phyloP scores from a whole-genome alignment of 2,888 invertebrate species.

The Drosophila neutralis region DNA sequence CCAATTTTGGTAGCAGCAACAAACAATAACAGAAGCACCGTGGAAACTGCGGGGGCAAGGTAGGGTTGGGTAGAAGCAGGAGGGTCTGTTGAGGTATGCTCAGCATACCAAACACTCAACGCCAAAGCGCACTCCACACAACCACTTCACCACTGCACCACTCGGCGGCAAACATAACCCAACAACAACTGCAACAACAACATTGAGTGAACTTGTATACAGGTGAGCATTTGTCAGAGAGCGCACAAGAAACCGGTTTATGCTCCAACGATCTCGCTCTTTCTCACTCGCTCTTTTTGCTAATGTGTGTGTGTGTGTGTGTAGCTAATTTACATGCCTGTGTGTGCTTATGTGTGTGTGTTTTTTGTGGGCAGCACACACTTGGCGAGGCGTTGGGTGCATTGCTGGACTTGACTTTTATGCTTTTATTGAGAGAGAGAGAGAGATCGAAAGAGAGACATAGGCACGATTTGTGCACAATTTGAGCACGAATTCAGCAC shows the following conservation, averaged over 20 bases:
- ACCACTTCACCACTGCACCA: constrained; percentile 64
- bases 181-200: constrained; percentile 43
- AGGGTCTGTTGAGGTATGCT: constrained; percentile 20
- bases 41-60: neutral
- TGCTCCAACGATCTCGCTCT: constrained; percentile 37
- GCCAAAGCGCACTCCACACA: constrained; percentile 75
- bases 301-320: constrained; percentile 1
- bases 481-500: constrained; percentile 7
- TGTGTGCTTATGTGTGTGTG: constrained; percentile 34
- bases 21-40: constrained; percentile 45
- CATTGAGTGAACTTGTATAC: constrained; percentile 63
- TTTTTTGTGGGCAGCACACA: constrained; percentile 51
- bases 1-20: constrained; percentile 49
- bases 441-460: neutral
- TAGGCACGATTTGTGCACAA: constrained; percentile 25
- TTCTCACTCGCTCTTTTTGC: neutral
- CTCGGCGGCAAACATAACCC: constrained; percentile 63
- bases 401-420: constrained; percentile 71
- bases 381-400: constrained; percentile 71
- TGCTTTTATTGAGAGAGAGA: constrained; percentile 58
- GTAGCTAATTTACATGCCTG: constrained; percentile 40
- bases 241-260: constrained; percentile 63
- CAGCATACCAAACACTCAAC: constrained; percentile 79
- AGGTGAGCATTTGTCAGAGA: constrained; percentile 54
- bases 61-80: neutral